Percentiles rank a stretch among this genome's conserved stretches.
Conservation (phyloP, 1,140 invertebrate genomes). For the Euwallacea fornicatus region DNA sequence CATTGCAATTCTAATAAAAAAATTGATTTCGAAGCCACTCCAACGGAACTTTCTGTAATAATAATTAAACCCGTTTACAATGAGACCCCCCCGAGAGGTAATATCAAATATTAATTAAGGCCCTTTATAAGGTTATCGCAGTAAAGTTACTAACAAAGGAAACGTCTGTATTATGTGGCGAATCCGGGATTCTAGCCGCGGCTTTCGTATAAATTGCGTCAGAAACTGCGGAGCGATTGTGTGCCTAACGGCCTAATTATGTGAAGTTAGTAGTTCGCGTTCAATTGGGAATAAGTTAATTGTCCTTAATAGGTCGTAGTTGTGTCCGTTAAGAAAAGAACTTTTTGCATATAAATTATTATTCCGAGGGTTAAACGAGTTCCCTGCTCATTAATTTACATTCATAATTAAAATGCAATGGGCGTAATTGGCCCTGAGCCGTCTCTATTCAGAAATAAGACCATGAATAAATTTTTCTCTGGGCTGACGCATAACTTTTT, state of each 20-base stretch:
- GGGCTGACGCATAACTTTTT: too few relatives aligned
- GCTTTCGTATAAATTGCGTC: slow-evolving; percentile 24
- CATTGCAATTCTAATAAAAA: too few relatives aligned
- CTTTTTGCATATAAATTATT: not conserved
- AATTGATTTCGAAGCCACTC: too few relatives aligned
- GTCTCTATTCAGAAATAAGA: slow-evolving; percentile 8
- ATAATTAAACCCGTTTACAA: too few relatives aligned
- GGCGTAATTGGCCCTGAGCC: slow-evolving; percentile 6
- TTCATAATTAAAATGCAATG: slow-evolving; percentile 22
- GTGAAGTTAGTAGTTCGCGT: not conserved
- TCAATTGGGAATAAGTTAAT: not conserved
- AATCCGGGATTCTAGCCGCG: slow-evolving; percentile 12
- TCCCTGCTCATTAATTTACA: slow-evolving; percentile 19
- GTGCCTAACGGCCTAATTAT: slow-evolving; percentile 2
- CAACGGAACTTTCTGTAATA: too few relatives aligned
- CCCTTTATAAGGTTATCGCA: slow-evolving; percentile 22
- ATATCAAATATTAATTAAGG: slow-evolving; percentile 27
- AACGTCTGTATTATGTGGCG: slow-evolving; percentile 22
- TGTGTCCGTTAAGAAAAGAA: too few relatives aligned
- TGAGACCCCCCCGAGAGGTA: not conserved
- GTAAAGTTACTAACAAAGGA: slow-evolving; percentile 26
- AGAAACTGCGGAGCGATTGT: slow-evolving; percentile 8
- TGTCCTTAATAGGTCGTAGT: too few relatives aligned
- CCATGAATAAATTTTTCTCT: slow-evolving; percentile 5
- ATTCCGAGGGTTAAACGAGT: slow-evolving; percentile 2